A percentile compares a stretch with the other conserved stretches of the same genome.
Evolutionary conservation across 2,888 invertebrate genomes (phyloP).

Genomic region (Ectemnius continuus): DNA sequence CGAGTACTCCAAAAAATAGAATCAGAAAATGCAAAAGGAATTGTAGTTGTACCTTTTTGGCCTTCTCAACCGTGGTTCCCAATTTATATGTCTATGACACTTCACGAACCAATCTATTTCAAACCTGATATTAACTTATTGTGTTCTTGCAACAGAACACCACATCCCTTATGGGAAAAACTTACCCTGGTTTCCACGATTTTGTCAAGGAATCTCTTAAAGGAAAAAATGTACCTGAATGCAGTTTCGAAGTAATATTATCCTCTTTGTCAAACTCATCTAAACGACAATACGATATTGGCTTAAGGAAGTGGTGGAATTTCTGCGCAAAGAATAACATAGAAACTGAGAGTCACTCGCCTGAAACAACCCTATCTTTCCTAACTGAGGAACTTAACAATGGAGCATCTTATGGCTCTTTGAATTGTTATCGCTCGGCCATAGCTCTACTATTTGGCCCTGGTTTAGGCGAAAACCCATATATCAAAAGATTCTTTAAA

Average conservation of each 20-base stretch:
- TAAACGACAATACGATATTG: slow-evolving; percentile 5
- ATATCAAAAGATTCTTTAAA: too few relatives aligned
- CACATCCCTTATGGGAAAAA: slow-evolving; percentile 13
- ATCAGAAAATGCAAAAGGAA: too few relatives aligned
- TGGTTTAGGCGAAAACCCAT: too few relatives aligned
- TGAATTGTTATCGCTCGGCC: too few relatives aligned
- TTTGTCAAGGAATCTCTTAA: not conserved
- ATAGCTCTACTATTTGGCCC: too few relatives aligned
- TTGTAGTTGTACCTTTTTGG: too few relatives aligned
- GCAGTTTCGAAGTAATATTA: not conserved
- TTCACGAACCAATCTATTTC: slow-evolving; percentile 3
- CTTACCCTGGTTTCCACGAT: slow-evolving; percentile 57
- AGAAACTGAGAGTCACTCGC: too few relatives aligned
- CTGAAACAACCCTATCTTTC: too few relatives aligned
- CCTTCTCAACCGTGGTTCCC: not conserved
- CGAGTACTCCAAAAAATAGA: not conserved
- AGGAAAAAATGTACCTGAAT: slow-evolving; percentile 5
- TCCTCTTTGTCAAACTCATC: slow-evolving; percentile 6
- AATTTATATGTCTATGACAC: not conserved
- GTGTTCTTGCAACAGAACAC: not conserved
- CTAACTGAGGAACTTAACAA: too few relatives aligned
- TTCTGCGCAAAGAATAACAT: too few relatives aligned
- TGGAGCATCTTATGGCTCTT: too few relatives aligned
- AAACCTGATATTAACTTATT: slow-evolving; percentile 10
- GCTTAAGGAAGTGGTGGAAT: too few relatives aligned